Evolutionary conservation across 2,888 invertebrate genomes (phyloP).

Genomic region (Aromia moschata): DNA sequence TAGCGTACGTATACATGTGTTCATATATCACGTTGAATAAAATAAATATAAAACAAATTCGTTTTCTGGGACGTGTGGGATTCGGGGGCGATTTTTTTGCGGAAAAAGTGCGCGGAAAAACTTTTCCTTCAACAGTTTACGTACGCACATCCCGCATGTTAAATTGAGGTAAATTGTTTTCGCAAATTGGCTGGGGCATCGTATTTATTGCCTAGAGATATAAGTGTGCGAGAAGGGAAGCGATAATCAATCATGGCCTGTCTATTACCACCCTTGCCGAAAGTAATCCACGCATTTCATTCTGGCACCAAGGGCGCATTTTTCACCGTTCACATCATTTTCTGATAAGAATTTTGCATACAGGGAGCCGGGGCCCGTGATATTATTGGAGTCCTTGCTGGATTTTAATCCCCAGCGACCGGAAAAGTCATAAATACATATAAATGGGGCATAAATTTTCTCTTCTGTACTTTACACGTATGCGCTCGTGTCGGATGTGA

Average conservation of each 20-base stretch:
- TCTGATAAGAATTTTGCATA: conserved; percentile 54
- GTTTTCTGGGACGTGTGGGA: not conserved
- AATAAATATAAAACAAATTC: not conserved
- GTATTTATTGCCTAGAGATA: conserved; percentile 22
- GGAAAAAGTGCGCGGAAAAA: not conserved
- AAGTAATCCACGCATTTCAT: conserved; percentile 56
- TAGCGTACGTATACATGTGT: not conserved
- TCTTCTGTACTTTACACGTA: conserved; percentile 40
- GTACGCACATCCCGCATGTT: not conserved
- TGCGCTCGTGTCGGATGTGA: conserved; percentile 32
- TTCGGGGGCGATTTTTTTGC: not conserved
- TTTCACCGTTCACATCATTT: conserved; percentile 55
- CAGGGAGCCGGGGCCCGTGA: conserved; percentile 44
- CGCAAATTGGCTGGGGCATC: conserved; percentile 17
- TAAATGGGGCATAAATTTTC: conserved; percentile 51
- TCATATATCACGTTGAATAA: not conserved
- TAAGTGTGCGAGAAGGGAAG: conserved; percentile 24
- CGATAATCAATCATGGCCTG: conserved; percentile 54
- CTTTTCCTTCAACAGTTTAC: conserved; percentile 4
- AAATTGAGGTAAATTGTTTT: conserved; percentile 17
- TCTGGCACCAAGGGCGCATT: conserved; percentile 50
- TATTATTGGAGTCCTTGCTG: conserved; percentile 48
- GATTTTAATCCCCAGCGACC: conserved; percentile 50
- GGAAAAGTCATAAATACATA: conserved; percentile 52
- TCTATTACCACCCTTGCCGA: conserved; percentile 53